Evolutionary conservation across 2,113 vertebrate species (phyloP).

Genomic region (Neotragus moschatus): DNA sequence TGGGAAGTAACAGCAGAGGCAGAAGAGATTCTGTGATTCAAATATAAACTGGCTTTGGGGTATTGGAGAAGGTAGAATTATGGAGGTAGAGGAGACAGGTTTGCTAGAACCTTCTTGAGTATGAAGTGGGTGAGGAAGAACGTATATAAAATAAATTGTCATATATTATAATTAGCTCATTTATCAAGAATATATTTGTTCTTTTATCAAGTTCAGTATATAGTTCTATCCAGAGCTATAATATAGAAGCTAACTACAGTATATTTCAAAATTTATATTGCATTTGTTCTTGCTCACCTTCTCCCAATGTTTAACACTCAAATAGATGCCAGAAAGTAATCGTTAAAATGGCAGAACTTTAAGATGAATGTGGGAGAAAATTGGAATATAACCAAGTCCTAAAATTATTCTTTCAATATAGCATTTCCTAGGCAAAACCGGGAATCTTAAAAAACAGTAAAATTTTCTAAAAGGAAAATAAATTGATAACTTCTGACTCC

Average conservation of each 20-base stretch:
- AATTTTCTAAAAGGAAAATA: conserved; percentile 16
- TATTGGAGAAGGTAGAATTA: not conserved
- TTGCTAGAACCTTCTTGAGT: not conserved
- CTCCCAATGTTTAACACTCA: not conserved
- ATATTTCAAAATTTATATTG: conserved; percentile 13
- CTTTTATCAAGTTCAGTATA: not conserved
- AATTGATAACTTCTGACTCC: not conserved
- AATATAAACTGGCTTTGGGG: not conserved
- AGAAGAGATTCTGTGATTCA: not conserved
- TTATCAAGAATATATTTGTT: not conserved
- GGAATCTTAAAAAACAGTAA: not conserved
- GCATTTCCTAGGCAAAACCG: not conserved
- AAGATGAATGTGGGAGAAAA: conserved; percentile 34
- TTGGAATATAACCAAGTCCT: conserved; percentile 33
- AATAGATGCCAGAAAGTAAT: conserved; percentile 35
- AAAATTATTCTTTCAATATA: conserved; percentile 21
- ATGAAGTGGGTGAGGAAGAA: not conserved
- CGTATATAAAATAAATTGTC: not conserved
- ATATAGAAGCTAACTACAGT: not conserved
- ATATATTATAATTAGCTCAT: not conserved
- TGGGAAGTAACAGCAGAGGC: not conserved
- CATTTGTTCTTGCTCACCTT: conserved; percentile 29
- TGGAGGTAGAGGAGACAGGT: not conserved
- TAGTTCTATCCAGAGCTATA: not conserved
- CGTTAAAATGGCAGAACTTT: conserved; percentile 41